These are phyloP conservation scores for Athene noctua DNA, from an alignment of 2,113 vertebrate genomes.

Conservation along the genomic window DNA sequence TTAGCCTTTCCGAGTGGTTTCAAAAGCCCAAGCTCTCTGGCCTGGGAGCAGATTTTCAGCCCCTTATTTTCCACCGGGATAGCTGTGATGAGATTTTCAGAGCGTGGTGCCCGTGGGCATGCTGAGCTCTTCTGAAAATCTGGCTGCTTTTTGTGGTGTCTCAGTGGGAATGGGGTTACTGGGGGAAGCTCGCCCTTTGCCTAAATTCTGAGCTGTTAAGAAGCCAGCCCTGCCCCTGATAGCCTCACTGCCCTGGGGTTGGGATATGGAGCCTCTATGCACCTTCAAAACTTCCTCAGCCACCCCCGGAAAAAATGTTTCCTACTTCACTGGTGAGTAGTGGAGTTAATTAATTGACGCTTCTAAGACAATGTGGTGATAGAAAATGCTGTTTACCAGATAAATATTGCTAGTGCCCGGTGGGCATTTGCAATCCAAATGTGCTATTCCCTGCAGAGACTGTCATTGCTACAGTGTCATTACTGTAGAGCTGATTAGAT, in stretches of 20 bases:
- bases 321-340: neutral
- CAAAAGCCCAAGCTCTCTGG: neutral
- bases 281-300: neutral
- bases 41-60: neutral
- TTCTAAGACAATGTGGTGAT: neutral
- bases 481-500: neutral
- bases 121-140: neutral
- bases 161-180: neutral
- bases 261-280: neutral
- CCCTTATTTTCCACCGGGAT: neutral
- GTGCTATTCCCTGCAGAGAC: neutral
- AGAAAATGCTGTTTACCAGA: neutral
- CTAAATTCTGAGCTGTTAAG: neutral
- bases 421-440: neutral
- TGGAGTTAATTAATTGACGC: neutral
- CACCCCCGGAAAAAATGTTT: neutral
- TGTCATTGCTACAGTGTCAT: neutral
- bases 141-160: neutral
- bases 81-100: neutral
- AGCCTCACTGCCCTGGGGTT: neutral
- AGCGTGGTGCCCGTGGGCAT: fast-evolving
- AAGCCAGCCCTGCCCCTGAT: neutral
- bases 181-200: neutral
- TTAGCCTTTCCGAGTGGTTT: neutral
- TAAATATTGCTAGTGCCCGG: neutral